Conservation (phyloP, 2,797 vertebrate species). For the Dryobates pubescens region DNA sequence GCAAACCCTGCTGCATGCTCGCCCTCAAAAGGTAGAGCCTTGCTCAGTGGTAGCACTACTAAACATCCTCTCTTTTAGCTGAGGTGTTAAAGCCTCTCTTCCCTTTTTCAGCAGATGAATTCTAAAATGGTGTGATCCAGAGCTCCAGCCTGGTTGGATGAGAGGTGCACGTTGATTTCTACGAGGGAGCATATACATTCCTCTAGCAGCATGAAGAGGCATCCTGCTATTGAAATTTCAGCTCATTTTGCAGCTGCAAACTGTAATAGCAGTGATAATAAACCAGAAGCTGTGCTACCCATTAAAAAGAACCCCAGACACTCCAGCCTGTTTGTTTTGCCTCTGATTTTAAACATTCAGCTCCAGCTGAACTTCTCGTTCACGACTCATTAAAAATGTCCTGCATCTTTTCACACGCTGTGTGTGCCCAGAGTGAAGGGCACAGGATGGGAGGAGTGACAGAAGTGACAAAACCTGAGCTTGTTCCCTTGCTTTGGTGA, state of each 20-base stretch:
- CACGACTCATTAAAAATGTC: constrained; percentile 38
- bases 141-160: constrained; percentile 58
- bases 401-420: not conserved
- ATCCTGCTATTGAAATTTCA: constrained; percentile 70
- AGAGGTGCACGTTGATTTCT: constrained; percentile 30
- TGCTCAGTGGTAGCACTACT: not conserved
- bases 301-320: constrained; percentile 70
- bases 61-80: not conserved
- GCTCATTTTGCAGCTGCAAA: constrained; percentile 70
- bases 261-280: constrained; percentile 71
- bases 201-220: constrained; percentile 61
- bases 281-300: constrained; percentile 69
- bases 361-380: constrained; percentile 66
- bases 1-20: not conserved
- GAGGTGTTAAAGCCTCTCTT: constrained; percentile 17
- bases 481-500: not conserved
- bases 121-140: constrained; percentile 47
- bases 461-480: not conserved
- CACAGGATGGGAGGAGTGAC: not conserved
- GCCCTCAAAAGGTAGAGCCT: not conserved
- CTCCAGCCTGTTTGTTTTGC: constrained; percentile 59
- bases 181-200: constrained; percentile 12
- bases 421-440: not conserved
- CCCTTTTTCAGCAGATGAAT: constrained; percentile 43
- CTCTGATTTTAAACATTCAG: constrained; percentile 57